A percentile compares a stretch with the other conserved stretches of the same genome.
These are phyloP conservation scores for Pseudomyrmex pallidus DNA, from an alignment of 1,140 invertebrate genomes.

Conservation along the genomic window DNA sequence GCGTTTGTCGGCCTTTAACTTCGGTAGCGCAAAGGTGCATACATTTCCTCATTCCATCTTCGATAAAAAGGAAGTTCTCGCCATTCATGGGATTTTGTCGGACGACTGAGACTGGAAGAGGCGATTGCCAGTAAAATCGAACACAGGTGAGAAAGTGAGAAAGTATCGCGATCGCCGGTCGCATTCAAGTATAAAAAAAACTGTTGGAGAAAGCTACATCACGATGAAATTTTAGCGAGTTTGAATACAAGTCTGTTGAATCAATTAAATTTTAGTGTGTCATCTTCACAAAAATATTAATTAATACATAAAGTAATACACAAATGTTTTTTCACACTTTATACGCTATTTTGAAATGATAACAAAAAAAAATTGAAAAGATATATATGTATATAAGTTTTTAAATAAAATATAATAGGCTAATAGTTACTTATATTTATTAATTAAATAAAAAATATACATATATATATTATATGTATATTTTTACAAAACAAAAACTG, in stretches of 20 bases:
- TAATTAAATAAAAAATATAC: too few relatives aligned
- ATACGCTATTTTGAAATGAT: too few relatives aligned
- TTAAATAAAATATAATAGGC: too few relatives aligned
- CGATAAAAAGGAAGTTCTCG: background rate
- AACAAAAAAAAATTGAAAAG: too few relatives aligned
- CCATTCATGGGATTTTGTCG: background rate
- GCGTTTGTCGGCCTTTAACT: background rate
- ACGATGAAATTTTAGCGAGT: conserved; percentile 15
- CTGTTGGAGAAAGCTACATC: conserved; percentile 20
- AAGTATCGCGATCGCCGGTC: conserved; percentile 33
- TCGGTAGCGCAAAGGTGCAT: background rate
- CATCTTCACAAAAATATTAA: too few relatives aligned
- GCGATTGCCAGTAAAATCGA: background rate
- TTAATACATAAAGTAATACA: too few relatives aligned
- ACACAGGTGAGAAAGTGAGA: conserved; percentile 76
- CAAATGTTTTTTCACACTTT: too few relatives aligned
- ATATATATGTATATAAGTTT: too few relatives aligned
- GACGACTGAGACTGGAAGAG: background rate
- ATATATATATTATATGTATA: background rate
- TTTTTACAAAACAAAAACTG: background rate
- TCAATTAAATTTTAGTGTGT: background rate
- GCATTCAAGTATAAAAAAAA: conserved; percentile 29
- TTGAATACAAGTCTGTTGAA: background rate
- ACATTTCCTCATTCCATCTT: background rate
- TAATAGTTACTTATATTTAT: too few relatives aligned